Conservation (phyloP, 1,140 invertebrate genomes). For the Rhizoglyphus robini region DNA sequence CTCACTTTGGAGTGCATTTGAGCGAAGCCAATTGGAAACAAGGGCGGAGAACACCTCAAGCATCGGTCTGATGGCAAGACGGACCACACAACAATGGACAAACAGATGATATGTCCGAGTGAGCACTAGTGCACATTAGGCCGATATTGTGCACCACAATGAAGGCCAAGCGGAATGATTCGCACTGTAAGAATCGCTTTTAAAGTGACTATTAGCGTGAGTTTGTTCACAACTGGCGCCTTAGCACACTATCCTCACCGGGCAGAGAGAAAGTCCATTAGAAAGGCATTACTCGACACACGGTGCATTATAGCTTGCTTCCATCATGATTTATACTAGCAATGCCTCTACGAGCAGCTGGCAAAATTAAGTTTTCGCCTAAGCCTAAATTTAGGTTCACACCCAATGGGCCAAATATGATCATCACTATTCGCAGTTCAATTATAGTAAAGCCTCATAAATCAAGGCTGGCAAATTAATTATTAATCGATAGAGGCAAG, state of each 20-base stretch:
- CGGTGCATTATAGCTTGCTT: neutral
- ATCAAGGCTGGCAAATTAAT: slow-evolving; percentile 8
- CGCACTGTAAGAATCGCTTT: too few relatives aligned
- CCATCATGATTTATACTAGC: neutral
- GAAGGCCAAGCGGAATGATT: too few relatives aligned
- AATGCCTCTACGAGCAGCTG: neutral
- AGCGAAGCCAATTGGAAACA: neutral
- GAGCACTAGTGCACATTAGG: too few relatives aligned
- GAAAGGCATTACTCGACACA: too few relatives aligned
- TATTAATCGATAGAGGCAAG: slow-evolving; percentile 1
- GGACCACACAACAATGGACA: too few relatives aligned
- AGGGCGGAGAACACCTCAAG: neutral
- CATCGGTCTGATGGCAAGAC: neutral
- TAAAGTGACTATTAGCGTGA: too few relatives aligned
- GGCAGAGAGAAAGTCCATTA: too few relatives aligned
- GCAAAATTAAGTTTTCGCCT: slow-evolving; percentile 5
- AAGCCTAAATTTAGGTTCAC: slow-evolving; percentile 11
- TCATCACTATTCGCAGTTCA: slow-evolving; percentile 1
- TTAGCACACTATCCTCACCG: too few relatives aligned
- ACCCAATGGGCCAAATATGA: slow-evolving; percentile 1
- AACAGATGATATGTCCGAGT: too few relatives aligned
- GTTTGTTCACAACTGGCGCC: too few relatives aligned
- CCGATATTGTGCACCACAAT: too few relatives aligned
- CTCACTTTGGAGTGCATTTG: neutral
- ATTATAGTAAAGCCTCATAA: neutral